A percentile compares a stretch with the other conserved stretches of the same genome.
phyloP scores from a whole-genome alignment of 2,888 invertebrate genomes.

The Eupithecia insigniata region DNA sequence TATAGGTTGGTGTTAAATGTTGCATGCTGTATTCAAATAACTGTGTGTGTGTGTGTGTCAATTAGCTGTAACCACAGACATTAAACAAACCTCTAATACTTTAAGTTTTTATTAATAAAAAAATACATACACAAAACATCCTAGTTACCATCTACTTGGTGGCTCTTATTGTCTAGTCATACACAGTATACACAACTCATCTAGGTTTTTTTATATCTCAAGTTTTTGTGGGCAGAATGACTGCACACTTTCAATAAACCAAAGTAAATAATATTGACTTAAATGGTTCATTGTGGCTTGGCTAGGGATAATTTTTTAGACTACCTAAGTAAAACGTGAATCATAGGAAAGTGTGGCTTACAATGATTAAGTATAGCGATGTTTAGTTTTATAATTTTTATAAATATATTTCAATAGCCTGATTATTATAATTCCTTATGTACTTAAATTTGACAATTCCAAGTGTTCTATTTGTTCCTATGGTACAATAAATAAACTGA shows the following conservation, averaged over 20 bases:
- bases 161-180: background rate
- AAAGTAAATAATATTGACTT: background rate
- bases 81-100: too few relatives aligned
- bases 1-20: background rate
- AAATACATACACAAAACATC: too few relatives aligned
- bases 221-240: conserved; percentile 3
- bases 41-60: too few relatives aligned
- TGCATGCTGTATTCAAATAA: background rate
- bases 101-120: too few relatives aligned
- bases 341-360: background rate
- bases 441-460: too few relatives aligned
- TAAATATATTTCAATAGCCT: too few relatives aligned
- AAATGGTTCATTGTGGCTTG: background rate
- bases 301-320: background rate
- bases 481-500: too few relatives aligned
- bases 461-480: too few relatives aligned
- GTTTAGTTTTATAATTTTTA: too few relatives aligned
- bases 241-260: background rate
- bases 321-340: background rate
- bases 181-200: conserved; percentile 1
- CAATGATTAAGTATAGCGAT: too few relatives aligned
- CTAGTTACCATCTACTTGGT: background rate
- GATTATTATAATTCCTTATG: too few relatives aligned
- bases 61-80: too few relatives aligned
- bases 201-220: background rate